Evolutionary conservation across 2,797 vertebrate genomes (phyloP), one percentile per base, ranked within the genome.

Genomic region (Bradypus variegatus): DNA sequence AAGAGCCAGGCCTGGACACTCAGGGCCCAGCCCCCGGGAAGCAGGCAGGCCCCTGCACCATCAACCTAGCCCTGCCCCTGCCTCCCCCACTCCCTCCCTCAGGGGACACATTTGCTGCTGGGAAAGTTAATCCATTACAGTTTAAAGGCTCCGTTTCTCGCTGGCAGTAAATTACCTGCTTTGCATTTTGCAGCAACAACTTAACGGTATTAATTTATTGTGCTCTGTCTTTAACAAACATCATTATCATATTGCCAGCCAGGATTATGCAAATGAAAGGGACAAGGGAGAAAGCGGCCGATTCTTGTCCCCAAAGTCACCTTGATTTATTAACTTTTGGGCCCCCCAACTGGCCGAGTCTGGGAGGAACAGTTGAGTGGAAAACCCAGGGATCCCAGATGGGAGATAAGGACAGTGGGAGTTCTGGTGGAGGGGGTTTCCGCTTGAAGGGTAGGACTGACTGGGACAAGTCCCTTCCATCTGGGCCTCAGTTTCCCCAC

Each of bases 141-240:
- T 97, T 97, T 96, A 96, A 96, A 96, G 96, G 95, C 95, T 93
- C 94, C 55, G 5, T 81, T 94, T 95, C 88, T 92, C 45, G 55
- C 93, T 86, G 94, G 94, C 96, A 93, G 95, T 95, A 97, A 97
- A 97, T 97, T 96, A 97, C 95, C 96, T 96, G 96, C 96, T 97
- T 97, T 97, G 96, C 97, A 97, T 97, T 97, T 97, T 95, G 95
- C 96, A 95, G 97, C 93, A 97, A 97, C 96, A 97, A 97, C 96
- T 97, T 97, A 97, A 97, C 96, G 93, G 96, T 97, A 97, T 97
- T 97, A 97, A 98, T 98, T 97, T 97, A 97, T 96, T 97, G 97
- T 96, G 96, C 96, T 97, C 97, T 97, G 96, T 97, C 97, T 98
- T 98, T 97, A 97, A 97, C 97, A 97, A 98, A 98, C 97, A 98